Evolutionary conservation across 2,113 vertebrate genomes (phyloP).

Genomic region (Pontoporia blainvillei): DNA sequence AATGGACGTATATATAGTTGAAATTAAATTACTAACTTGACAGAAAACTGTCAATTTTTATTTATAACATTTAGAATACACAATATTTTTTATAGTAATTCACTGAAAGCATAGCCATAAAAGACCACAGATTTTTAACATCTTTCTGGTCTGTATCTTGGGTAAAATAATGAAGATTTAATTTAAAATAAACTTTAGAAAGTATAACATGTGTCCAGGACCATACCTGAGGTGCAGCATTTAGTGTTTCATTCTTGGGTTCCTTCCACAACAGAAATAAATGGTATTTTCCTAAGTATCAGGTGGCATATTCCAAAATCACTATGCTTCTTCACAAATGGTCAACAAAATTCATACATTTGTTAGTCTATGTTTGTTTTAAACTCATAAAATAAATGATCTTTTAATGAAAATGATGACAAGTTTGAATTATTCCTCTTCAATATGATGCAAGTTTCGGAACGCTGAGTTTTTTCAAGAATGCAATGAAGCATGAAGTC

Average conservation of each 20-base stretch:
- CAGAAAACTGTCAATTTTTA: background rate
- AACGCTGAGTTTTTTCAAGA: background rate
- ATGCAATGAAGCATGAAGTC: background rate
- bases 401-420: background rate
- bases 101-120: background rate
- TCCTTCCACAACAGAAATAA: background rate
- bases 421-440: background rate
- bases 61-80: background rate
- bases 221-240: background rate
- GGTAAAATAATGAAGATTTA: background rate
- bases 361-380: background rate
- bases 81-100: background rate
- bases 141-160: background rate
- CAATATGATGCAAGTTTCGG: background rate
- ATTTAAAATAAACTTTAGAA: background rate
- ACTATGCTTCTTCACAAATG: background rate
- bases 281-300: background rate
- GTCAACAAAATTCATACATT: background rate
- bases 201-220: background rate
- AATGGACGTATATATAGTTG: background rate
- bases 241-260: background rate
- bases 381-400: background rate
- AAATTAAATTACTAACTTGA: background rate
- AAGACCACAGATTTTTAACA: background rate
- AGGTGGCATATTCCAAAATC: background rate